Evolutionary conservation across 2,113 vertebrate genomes (phyloP), one percentile per base, ranked within the genome.

Genomic region (Nymphicus hollandicus): DNA sequence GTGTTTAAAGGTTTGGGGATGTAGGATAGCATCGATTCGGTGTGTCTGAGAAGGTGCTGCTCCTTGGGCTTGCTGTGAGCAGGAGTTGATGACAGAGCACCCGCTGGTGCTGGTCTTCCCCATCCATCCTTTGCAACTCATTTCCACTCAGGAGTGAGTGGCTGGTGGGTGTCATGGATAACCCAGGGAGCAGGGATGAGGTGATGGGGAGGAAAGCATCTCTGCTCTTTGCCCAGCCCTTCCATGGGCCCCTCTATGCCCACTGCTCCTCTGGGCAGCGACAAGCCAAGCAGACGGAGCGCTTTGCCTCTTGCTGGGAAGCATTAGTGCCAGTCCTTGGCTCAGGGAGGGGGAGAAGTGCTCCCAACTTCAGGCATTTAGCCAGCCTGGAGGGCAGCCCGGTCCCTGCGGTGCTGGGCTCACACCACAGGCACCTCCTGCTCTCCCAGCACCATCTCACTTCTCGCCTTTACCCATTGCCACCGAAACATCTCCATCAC

Each of bases 91-190:
- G 93, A 82, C 73, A 69, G 35, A 80, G 70, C 71, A 53, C 18
- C 39, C 23, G 1, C 1, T 13, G 16, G 11, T 4, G 66, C 33
- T 5, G 43, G 28, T 49, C 25, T 52, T 64, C 39, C 23, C 58
- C 13, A 0, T 58, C 3, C 56, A 20, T 37, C 37, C 56, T 0
- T 0, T 0, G 3, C 5, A 4, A 3, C 37, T 18, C 6, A 3
- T 44, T 15, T 33, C 70, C 24, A 14, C 5, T 4, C 1, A 2
- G 56, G 14, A 58, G 28, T 5, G 7, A 29, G 24, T 1, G 9
- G 23, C 35, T 2, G 1, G 22, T 6, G 2, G 28, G 28, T 1
- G 3, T 2, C 4, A 4, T 0, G 37, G 58, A 14, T 20, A 18
- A 31, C 41, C 71, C 39, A 6, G 60, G 68, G 47, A 50, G 9